Base-by-base conservation (phyloP, 2,797 vertebrate species). In the Platyrinchus mystaceus region DNA sequence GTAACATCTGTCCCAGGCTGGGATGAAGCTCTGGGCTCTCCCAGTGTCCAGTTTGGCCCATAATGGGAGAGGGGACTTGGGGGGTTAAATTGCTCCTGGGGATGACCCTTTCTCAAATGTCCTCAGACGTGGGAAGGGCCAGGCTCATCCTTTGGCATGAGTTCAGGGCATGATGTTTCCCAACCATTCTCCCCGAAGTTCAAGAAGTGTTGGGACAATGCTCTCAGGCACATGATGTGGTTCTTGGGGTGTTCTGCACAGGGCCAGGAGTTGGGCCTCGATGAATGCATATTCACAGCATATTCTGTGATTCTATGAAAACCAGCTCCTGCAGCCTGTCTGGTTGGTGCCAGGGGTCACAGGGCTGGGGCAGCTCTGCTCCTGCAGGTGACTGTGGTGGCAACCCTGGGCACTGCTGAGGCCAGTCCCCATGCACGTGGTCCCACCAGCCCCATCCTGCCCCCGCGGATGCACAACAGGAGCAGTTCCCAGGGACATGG, bases 261-360 rank as follows among this genome's bases (percentile, higher is more conserved):
- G 1, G 2, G 30, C 8, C 28, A 16, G 64, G 50, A 22, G n/a
- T 1, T 9, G 39, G 58, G 56, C 24, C 56, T 37, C 10, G 23
- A 12, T n/a, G n/a, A n/a, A n/a, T n/a, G n/a, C n/a, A n/a, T n/a
- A n/a, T n/a, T n/a, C n/a, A n/a, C n/a, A n/a, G 23, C 63, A 34
- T 34, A 15, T 36, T 36, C n/a, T 49, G 7, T 21, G 64, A 66
- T 20, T 46, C 23, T 14, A 19, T n/a, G 32, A 26, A 49, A 28
- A 63, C 27, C 3, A 4, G 18, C 24, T 53, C 69, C 82, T 7
- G 5, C 60, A 59, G 63, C 30, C 30, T 1, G 0, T 11, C 27
- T 3, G 1, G 15, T 2, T 0, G 0, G 49, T 75, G 55, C 55
- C 3, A 1, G 26, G 19, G 18, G 14, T 24, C 2, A 0, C n/a